Base-by-base conservation (phyloP, 2,113 vertebrate genomes). In the Sialia sialis region DNA sequence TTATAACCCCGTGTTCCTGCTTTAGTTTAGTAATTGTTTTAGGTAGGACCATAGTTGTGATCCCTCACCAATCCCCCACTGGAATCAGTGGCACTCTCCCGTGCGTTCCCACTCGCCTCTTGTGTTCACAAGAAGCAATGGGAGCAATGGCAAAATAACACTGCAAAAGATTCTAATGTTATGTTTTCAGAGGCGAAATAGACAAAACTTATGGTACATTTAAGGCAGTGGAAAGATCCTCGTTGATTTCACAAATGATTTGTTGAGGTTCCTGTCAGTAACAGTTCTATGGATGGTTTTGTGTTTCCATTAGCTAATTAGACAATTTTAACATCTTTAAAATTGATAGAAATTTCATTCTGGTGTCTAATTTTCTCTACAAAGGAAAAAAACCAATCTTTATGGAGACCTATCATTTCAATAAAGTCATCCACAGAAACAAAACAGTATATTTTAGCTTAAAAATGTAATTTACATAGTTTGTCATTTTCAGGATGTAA, bases 21-120 rank as follows among this genome's bases (percentile, higher is more conserved):
- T 46, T 11, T 12, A 46, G 6, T 66, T 58, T 3, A 59, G 21
- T 48, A 19, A 18, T 79, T 44, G 39, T 29, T 13, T 22, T 29
- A 21, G 38, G 21, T 51, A 26, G 56, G 38, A 43, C 39, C 44
- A 2, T 3, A 44, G 16, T 30, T 27, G 29, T 21, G 16, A 11
- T 22, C 34, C 12, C 5, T 26, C 49, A 13, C 25, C 0, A 0
- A 59, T 72, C 5, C 34, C 16, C 5, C 9, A 1, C 16, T 15
- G 38, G 17, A 17, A 36, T 43, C 62, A 8, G 30, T 17, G 34
- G 26, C 55, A 2, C 13, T 41, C 56, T 84, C 13, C 39, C 16
- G 2, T 49, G 51, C 39, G 29, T 26, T 20, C 22, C 49, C 38
- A 13, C 8, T 41, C 36, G 32, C 52, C 17, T 55, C 16, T n/a